A percentile compares a stretch with the other conserved stretches of the same genome.
Evolutionary conservation across 2,113 vertebrate species (phyloP).

Genomic region (Mirza zaza): DNA sequence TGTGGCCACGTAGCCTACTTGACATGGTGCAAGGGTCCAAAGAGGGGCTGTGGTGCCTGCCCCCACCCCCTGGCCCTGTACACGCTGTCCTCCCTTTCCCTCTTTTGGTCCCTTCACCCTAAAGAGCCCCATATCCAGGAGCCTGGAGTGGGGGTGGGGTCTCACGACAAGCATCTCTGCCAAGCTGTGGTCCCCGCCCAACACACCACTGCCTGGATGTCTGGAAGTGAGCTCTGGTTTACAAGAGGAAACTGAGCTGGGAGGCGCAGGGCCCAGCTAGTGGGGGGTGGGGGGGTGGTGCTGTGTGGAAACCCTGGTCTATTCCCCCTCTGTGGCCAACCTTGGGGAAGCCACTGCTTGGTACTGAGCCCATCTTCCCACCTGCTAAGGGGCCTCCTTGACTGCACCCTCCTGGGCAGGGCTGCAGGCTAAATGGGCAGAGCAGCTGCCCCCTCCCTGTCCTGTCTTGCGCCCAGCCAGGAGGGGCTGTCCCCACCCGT

Average conservation of each 20-base stretch:
- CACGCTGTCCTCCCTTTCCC: too few species aligned
- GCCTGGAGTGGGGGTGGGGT: neutral
- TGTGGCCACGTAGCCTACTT: too few species aligned
- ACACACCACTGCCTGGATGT: neutral
- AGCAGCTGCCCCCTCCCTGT: neutral
- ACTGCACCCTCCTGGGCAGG: neutral
- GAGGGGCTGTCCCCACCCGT: neutral
- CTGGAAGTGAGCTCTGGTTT: too few species aligned
- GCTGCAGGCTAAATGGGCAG: fast-evolving
- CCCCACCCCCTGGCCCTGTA: too few species aligned
- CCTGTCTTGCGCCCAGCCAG: neutral
- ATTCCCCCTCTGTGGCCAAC: neutral
- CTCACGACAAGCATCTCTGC: fast-evolving
- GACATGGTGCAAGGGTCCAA: fast-evolving
- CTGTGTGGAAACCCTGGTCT: fast-evolving
- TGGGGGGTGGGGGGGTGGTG: too few species aligned
- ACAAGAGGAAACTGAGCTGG: neutral
- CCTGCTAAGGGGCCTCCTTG: neutral
- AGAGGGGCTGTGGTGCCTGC: too few species aligned
- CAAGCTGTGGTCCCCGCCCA: neutral
- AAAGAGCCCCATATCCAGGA: neutral
- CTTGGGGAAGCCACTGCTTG: fast-evolving
- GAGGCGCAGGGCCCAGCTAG: neutral
- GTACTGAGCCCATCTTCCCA: neutral
- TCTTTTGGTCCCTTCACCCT: neutral